Evolutionary conservation across 2,797 vertebrate genomes (phyloP), one percentile per base, ranked within the genome.

Genomic region (Sus cebifrons): DNA sequence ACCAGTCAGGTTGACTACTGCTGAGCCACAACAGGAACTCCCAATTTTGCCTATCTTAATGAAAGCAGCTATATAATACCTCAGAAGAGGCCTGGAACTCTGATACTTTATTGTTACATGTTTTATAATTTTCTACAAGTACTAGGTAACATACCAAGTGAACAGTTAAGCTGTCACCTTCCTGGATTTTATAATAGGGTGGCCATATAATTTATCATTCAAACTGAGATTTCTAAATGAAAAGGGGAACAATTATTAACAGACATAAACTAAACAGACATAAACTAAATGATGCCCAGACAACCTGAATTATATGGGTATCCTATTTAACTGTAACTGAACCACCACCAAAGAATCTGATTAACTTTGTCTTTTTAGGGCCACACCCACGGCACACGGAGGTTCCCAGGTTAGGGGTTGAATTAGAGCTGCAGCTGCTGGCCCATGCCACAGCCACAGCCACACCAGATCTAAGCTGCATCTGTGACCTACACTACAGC

Each of bases 171-270:
- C 14, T 74, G 32, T 54, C 74, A 68, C 20, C 14, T 73, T 62
- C 27, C 67, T 92, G 13, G n/a, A 2, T 94, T 95, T 92, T 68
- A 77, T 4, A 44, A 23, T 6, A 70, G 5, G 40, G 5, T 74
- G 20, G 52, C 16, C 20, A 32, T 14, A 52, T 49, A 67, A 86
- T 15, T 88, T 74, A 65, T 40, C 58, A 75, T 16, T 40, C 78
- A 95, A 87, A 68, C 4, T 67, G 52, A 95, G 9, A 78, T 58
- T 96, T 95, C 71, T 85, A 74, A 95, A 10, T 81, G 54, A 74
- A 74, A 86, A 92, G 36, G 40, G 25, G 3, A 27, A 90, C 14
- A 64, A 68, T 81, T 52, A 78, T 88, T 92, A 91, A 95, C 0
- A 73, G 60, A 36, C 17, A 60, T 36, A 78, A 94, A 94, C 16